phyloP scores from a whole-genome alignment of 2,797 vertebrate species.

The Eulemur mongoz region DNA sequence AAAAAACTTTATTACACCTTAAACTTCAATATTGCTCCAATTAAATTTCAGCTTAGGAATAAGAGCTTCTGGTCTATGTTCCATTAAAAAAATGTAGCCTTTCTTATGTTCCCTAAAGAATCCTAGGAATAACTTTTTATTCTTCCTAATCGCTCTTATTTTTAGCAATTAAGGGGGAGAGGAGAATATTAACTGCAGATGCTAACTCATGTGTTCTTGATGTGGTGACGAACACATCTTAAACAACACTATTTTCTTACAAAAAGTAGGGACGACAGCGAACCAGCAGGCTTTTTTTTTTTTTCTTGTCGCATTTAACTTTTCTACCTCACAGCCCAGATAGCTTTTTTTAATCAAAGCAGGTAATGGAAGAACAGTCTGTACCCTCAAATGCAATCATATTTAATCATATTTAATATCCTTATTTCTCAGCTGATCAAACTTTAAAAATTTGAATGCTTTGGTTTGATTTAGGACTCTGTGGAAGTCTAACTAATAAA shows the following conservation, averaged over 20 bases:
- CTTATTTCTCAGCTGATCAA: constrained; percentile 91
- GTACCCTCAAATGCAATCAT: constrained; percentile 87
- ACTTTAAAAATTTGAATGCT: constrained; percentile 86
- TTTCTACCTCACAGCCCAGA: constrained; percentile 87
- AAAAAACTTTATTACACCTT: constrained; percentile 82
- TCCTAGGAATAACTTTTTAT: constrained; percentile 72
- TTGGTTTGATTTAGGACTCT: constrained; percentile 85
- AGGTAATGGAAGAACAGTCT: constrained; percentile 88
- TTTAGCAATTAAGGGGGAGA: constrained; percentile 76
- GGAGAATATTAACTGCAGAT: constrained; percentile 66
- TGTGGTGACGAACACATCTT: constrained; percentile 57
- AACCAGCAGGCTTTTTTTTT: constrained; percentile 74
- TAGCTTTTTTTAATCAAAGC: constrained; percentile 90
- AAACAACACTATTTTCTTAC: constrained; percentile 70
- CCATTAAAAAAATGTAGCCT: constrained; percentile 75
- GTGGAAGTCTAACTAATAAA: constrained; percentile 78
- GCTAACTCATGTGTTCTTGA: constrained; percentile 62
- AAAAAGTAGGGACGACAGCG: constrained; percentile 69
- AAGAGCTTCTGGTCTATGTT: constrained; percentile 72
- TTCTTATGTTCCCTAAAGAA: constrained; percentile 66
- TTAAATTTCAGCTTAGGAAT: constrained; percentile 79
- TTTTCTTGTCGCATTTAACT: constrained; percentile 84
- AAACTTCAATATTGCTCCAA: constrained; percentile 77
- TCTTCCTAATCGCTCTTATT: constrained; percentile 64
- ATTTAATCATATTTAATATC: constrained; percentile 91